Conservation (phyloP, 64 coral and sea anemone species). For the Anthopleura sola region DNA sequence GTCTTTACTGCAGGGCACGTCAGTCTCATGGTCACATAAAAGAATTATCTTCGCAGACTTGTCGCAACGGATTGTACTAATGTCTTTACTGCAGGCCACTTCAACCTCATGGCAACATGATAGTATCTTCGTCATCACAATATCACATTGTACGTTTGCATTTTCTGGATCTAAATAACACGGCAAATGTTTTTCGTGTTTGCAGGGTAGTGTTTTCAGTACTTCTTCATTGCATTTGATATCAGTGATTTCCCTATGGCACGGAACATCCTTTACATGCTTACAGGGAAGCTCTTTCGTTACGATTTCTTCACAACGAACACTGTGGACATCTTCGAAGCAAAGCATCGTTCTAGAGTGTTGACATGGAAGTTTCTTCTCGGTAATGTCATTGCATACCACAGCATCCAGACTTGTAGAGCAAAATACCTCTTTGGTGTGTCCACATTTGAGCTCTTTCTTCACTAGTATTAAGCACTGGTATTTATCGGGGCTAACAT, state of each 20-base stretch:
- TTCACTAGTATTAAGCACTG: background rate
- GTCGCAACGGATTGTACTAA: background rate
- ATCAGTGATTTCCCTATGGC: background rate
- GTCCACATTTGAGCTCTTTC: slow-evolving; percentile 25
- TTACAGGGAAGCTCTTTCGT: slow-evolving; percentile 19
- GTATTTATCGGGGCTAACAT: background rate
- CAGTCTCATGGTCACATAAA: background rate
- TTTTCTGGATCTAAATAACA: slow-evolving; percentile 14
- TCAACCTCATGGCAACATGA: slow-evolving; percentile 2
- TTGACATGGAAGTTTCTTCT: slow-evolving; percentile 40
- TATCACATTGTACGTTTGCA: background rate
- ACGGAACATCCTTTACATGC: background rate
- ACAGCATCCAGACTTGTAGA: background rate
- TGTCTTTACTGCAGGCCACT: background rate
- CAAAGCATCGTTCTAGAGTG: slow-evolving; percentile 1
- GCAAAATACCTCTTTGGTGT: background rate
- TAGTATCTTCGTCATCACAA: background rate
- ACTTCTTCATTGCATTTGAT: slow-evolving; percentile 8
- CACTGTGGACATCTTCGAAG: background rate
- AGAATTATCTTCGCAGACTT: background rate
- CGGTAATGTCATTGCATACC: background rate
- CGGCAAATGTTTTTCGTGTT: slow-evolving; percentile 5
- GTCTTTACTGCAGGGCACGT: background rate
- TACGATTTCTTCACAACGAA: slow-evolving; percentile 7
- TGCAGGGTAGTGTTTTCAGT: slow-evolving; percentile 6